A percentile compares a stretch with the other conserved stretches of the same genome.
Evolutionary conservation across 2,797 vertebrate genomes (phyloP).

Genomic region (Sciurus vulgaris): DNA sequence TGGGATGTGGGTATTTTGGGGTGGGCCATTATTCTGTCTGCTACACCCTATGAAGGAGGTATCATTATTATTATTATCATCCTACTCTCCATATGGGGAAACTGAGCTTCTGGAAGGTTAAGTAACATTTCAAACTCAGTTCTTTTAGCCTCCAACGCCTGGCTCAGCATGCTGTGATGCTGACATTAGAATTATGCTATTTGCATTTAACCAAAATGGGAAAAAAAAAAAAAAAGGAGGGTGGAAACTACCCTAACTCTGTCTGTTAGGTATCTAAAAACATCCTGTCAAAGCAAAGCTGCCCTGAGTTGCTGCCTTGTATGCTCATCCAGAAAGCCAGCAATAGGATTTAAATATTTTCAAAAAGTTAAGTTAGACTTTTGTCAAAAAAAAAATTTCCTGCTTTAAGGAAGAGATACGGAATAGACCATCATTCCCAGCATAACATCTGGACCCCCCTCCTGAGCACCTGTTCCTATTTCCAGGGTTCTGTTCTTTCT

Average conservation of each 20-base stretch:
- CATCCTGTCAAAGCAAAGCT: neutral
- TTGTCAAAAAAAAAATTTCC: neutral
- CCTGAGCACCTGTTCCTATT: neutral
- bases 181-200: neutral
- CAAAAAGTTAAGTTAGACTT: neutral
- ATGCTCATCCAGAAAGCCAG: slow-evolving; percentile 29
- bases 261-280: neutral
- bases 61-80: neutral
- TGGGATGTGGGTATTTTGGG: neutral
- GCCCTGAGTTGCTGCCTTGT: neutral
- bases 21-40: neutral
- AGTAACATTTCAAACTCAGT: neutral
- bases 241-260: neutral
- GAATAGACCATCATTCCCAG: neutral
- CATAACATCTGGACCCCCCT: neutral
- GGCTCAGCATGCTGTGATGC: neutral
- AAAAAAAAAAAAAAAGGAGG: neutral
- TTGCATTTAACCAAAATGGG: neutral
- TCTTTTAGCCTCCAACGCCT: neutral
- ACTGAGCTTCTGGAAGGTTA: slow-evolving; percentile 3
- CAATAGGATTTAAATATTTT: neutral
- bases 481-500: neutral
- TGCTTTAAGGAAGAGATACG: slow-evolving; percentile 11
- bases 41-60: neutral
- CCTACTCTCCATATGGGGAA: neutral